Evolutionary conservation across 2,888 invertebrate genomes (phyloP), one percentile per base, ranked within the genome.

Genomic region (Arrhopalites spinosus): DNA sequence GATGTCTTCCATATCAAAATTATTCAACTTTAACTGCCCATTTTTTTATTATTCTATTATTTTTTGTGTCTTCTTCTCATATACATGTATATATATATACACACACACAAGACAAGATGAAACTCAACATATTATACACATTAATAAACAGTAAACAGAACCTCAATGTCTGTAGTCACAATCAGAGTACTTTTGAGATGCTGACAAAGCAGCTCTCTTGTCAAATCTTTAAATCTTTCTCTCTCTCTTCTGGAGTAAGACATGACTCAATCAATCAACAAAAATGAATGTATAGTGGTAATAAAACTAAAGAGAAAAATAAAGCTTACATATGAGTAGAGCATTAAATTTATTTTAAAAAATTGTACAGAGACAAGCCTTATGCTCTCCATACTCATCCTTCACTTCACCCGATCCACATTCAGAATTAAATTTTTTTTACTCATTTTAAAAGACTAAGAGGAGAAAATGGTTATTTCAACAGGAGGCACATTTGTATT

Each of bases 211-310:
- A 36, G 36, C 36, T 36, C 36, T 36, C 36, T 36, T 36, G 36
- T 36, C 36, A 36, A 36, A 36, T 7, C 11, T 11, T 36, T 36
- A 36, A 36, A 36, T 36, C 36, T 36, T 36, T 36, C 36, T 11
- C 3, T 3, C 36, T 36, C 3, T 11, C 36, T 11, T 36, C 36
- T 53, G 8, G 53, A 53, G n/a, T 8, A 59, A n/a, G 71, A 71
- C 71, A 71, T 71, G 71, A 71, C 59, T 71, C 71, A 30, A 71
- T 71, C 71, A 71, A 71, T 71, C 71, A 71, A 50, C 17, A 56
- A 36, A 56, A 71, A 71, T 61, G 27, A 71, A 66, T 43, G 45
- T 45, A 66, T n/a, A 13, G 66, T 23, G 45, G 66, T 66, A 66
- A 66, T 66, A 43, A 66, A 66, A 66, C n/a, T n/a, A n/a, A 66